phyloP scores from a whole-genome alignment of 2,888 invertebrate genomes.

The Magallana nippona region DNA sequence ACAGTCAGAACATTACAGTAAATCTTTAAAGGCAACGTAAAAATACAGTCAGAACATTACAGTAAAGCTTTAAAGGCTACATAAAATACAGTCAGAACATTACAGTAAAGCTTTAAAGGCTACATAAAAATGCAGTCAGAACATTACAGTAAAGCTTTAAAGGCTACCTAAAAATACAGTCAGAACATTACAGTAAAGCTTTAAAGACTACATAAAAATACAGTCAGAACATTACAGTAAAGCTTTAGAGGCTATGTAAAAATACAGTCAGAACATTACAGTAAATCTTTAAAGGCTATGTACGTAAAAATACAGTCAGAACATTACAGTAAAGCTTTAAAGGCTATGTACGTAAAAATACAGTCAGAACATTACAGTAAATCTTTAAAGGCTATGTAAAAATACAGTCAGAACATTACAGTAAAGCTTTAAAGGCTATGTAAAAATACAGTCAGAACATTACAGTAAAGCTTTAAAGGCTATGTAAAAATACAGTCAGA shows the following conservation, averaged over 20 bases:
- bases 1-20: neutral
- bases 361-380: constrained; percentile 60
- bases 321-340: neutral
- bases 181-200: neutral
- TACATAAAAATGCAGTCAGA: constrained; percentile 53
- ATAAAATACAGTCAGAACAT: too few relatives aligned
- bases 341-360: too few relatives aligned
- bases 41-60: neutral
- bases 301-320: too few relatives aligned
- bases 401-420: neutral
- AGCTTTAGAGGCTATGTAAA: constrained; percentile 73
- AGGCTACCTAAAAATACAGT: too few relatives aligned
- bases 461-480: neutral
- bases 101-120: constrained; percentile 75
- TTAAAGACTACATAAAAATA: too few relatives aligned
- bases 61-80: neutral
- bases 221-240: constrained; percentile 60
- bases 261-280: neutral
- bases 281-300: neutral
- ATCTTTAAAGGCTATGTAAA: constrained; percentile 73
- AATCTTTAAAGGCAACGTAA: neutral
- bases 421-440: neutral
- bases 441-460: too few relatives aligned
- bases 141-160: neutral
- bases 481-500: too few relatives aligned